Percentiles rank a stretch among this genome's conserved stretches.
Conservation (phyloP, 37 sponge, comb jelly and placozoan species). For the Tethya wilhelma region DNA sequence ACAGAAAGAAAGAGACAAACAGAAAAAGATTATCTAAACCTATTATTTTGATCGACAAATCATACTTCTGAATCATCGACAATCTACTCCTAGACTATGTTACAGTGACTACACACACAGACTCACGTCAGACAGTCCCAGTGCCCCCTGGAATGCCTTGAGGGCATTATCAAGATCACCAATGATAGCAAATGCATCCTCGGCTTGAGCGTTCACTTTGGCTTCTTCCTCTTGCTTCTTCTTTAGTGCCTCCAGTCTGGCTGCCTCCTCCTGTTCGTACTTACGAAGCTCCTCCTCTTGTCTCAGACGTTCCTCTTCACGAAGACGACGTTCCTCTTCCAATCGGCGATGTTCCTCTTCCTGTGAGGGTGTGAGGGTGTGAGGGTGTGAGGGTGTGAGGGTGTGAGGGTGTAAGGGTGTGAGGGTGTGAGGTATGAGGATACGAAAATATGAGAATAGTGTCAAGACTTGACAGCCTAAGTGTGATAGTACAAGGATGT, state of each 20-base stretch:
- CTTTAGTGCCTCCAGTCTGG: slow-evolving; percentile 29
- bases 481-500: too few species aligned
- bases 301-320: slow-evolving; percentile 27
- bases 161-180: slow-evolving; percentile 57
- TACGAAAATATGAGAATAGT: too few species aligned
- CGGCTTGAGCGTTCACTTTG: slow-evolving; percentile 16
- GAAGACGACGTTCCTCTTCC: slow-evolving; percentile 16
- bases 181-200: slow-evolving; percentile 60
- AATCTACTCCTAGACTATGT: too few species aligned
- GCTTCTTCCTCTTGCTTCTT: slow-evolving; percentile 3
- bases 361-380: neutral
- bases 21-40: too few species aligned
- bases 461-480: too few species aligned
- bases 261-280: slow-evolving; percentile 67
- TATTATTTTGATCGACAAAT: too few species aligned
- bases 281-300: slow-evolving; percentile 33
- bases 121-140: slow-evolving; percentile 29
- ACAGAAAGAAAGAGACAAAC: too few species aligned
- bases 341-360: slow-evolving; percentile 46
- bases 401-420: too few species aligned
- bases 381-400: neutral
- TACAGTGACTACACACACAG: neutral
- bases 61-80: too few species aligned
- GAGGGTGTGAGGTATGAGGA: too few species aligned
- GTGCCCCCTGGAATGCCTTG: slow-evolving; percentile 41